Conservation (phyloP, 2,113 vertebrate genomes). For the Lota lota region DNA sequence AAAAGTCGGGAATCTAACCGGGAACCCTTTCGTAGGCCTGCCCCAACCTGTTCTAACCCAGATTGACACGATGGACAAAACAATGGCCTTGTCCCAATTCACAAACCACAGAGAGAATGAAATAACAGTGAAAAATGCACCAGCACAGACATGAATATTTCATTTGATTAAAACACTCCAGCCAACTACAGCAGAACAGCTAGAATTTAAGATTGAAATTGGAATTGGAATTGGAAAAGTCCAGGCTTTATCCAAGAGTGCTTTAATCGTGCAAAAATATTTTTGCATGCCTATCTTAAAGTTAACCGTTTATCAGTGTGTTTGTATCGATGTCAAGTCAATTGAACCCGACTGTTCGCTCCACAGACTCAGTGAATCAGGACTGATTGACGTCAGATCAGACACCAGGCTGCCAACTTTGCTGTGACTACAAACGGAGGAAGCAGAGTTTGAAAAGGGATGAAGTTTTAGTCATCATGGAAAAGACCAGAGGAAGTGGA, state of each 20-base stretch:
- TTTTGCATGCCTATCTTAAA: not conserved
- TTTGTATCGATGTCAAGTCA: not conserved
- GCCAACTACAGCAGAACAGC: not conserved
- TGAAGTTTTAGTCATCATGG: conserved; percentile 35
- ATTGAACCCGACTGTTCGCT: not conserved
- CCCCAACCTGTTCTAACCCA: not conserved
- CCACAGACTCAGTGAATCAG: not conserved
- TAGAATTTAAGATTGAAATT: not conserved
- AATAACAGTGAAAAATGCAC: conserved; percentile 11
- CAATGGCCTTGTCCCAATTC: conserved; percentile 5
- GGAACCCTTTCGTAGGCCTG: not conserved
- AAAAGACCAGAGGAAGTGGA: conserved; percentile 35
- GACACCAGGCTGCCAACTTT: conserved; percentile 1
- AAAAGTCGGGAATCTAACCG: too few species aligned
- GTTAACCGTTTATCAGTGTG: not conserved
- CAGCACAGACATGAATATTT: not conserved
- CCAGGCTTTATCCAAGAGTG: too few species aligned
- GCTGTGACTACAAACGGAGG: conserved; percentile 47
- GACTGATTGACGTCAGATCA: conserved; percentile 15
- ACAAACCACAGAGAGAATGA: conserved; percentile 14
- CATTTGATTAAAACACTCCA: not conserved
- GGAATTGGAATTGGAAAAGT: not conserved
- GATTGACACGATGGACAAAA: conserved; percentile 10
- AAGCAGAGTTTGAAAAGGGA: conserved; percentile 29
- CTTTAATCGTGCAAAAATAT: too few species aligned